Conservation (phyloP, 2,113 vertebrate genomes). For the Thomomys bottae region DNA sequence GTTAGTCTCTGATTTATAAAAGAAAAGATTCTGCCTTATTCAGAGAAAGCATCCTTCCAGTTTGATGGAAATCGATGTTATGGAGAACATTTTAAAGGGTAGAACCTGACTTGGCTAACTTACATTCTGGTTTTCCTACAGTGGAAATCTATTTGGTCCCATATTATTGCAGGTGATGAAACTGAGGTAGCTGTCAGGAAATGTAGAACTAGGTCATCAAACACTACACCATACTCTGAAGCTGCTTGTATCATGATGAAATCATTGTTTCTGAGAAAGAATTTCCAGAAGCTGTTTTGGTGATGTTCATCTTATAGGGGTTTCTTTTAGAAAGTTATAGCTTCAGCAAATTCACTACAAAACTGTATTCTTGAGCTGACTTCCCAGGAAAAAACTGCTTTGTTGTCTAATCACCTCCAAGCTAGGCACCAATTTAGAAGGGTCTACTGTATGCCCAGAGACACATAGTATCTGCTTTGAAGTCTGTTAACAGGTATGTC, state of each 20-base stretch:
- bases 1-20: neutral
- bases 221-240: neutral
- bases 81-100: neutral
- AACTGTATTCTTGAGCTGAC: neutral
- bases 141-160: neutral
- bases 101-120: neutral
- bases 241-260: neutral
- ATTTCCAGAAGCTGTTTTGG: neutral
- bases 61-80: neutral
- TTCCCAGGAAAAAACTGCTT: neutral
- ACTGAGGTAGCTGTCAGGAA: neutral
- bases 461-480: neutral
- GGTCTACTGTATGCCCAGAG: neutral
- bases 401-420: neutral
- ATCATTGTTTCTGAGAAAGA: neutral
- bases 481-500: neutral
- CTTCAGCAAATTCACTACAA: neutral
- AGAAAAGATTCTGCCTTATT: neutral
- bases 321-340: conserved; percentile 24
- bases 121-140: neutral
- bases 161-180: neutral
- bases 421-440: neutral
- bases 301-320: neutral
- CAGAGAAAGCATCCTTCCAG: neutral
- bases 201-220: neutral